Conservation (phyloP, 2,113 vertebrate species). For the Chlorodrepanis virens region DNA sequence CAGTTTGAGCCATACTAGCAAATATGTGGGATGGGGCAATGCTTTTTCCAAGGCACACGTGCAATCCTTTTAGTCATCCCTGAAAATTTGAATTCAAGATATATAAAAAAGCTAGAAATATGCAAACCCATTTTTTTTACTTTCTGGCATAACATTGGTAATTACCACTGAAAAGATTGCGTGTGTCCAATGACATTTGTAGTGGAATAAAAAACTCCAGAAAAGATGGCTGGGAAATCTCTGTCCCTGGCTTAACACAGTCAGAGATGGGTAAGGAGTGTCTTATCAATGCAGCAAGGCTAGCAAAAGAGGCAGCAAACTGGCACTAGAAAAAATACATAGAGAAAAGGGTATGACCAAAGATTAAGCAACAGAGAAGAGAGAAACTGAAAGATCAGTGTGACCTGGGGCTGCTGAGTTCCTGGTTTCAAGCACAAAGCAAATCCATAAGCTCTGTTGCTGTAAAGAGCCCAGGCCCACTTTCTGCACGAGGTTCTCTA, state of each 20-base stretch:
- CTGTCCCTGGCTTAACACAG: neutral
- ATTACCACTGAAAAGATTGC: neutral
- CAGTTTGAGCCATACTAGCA: neutral
- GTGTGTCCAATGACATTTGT: neutral
- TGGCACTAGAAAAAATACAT: neutral
- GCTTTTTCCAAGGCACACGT: neutral
- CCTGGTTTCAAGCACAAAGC: conserved; percentile 16
- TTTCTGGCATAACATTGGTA: neutral
- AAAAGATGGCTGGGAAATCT: neutral
- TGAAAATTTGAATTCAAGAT: neutral
- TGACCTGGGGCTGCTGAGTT: neutral
- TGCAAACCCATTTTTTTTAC: neutral
- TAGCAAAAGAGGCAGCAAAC: neutral
- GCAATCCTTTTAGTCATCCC: neutral
- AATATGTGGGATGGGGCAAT: neutral
- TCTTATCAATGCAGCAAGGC: neutral
- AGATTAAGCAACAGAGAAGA: neutral
- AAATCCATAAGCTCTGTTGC: conserved; percentile 27
- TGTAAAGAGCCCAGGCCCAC: conserved; percentile 39
- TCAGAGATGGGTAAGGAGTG: neutral
- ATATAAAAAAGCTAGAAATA: neutral
- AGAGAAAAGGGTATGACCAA: neutral
- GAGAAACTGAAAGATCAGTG: neutral
- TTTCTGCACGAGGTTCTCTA: conserved; percentile 44
- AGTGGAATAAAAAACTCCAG: neutral